Conservation (phyloP, 2,797 vertebrate species). For the Scarus forsteni region DNA sequence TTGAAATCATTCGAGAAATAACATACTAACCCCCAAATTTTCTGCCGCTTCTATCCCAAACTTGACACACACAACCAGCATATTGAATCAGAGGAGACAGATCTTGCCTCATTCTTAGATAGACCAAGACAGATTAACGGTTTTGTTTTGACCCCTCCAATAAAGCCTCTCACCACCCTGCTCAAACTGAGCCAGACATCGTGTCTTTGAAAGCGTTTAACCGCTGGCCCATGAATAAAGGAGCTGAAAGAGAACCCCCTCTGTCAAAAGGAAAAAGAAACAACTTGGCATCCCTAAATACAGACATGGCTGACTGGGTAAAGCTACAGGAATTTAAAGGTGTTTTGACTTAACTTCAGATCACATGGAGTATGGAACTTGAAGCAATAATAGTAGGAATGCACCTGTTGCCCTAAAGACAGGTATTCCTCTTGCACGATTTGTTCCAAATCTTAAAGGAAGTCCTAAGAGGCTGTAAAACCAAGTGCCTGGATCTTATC, state of each 20-base stretch:
- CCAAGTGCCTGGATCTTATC: neutral
- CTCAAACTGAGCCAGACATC: conserved; percentile 69
- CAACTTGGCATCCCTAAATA: conserved; percentile 65
- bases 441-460: conserved; percentile 60
- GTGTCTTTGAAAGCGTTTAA: conserved; percentile 71
- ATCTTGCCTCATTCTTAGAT: conserved; percentile 58
- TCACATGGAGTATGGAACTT: conserved; percentile 21
- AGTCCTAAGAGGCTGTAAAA: conserved; percentile 55
- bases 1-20: conserved; percentile 69
- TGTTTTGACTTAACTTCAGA: conserved; percentile 50
- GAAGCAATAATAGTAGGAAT: conserved; percentile 61
- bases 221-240: conserved; percentile 62
- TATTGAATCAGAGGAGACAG: conserved; percentile 40
- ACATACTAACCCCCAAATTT: conserved; percentile 64
- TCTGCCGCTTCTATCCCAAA: conserved; percentile 54
- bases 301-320: conserved; percentile 45
- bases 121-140: conserved; percentile 65
- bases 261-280: conserved; percentile 43
- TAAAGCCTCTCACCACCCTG: conserved; percentile 67
- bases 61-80: conserved; percentile 32
- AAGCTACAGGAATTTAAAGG: conserved; percentile 48
- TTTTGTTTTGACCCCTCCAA: conserved; percentile 75
- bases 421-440: conserved; percentile 36
- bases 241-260: conserved; percentile 63
- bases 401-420: conserved; percentile 65